Evolutionary conservation across 2,113 vertebrate species (phyloP), one percentile per base, ranked within the genome.

Genomic region (Oenanthe oenanthe): DNA sequence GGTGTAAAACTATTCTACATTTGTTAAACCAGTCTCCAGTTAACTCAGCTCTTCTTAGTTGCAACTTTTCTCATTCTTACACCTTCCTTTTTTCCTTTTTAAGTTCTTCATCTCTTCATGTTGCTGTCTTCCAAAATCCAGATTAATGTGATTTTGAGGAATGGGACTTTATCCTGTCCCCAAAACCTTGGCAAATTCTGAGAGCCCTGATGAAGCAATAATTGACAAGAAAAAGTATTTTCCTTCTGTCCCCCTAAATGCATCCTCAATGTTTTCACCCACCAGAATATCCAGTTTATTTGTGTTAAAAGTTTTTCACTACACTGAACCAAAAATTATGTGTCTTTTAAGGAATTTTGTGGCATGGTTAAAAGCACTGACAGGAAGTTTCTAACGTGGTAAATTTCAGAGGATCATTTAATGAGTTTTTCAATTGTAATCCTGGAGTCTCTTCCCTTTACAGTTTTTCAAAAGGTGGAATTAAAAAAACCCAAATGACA

Each of bases 161-260:
- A 42, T 1, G 34, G 34, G 34, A 36, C 34, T 17, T 32, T 15
- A 9, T 60, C 36, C 34, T 67, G 26, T n/a, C 51, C 63, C 10
- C 26, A 25, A 2, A 29, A 16, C 24, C 1, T 0, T 0, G 2
- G 13, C n/a, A 77, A 26, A 67, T 70, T 48, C 72, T 6, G 24
- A 13, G 10, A 13, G 4, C 1, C 9, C 17, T 31, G 51, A 25
- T 25, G 29, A 34, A 62, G 45, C 22, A 83, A n/a, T 20, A 88
- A 48, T 21, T 31, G 21, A 8, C 26, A 56, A n/a, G n/a, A 32
- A 91, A 91, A 81, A 8, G 29, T 74, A 34, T 38, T 1, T 6
- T 14, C 5, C 18, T 84, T 42, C 56, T 84, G 53, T 17, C 18
- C 50, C 54, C 38, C 7, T 28, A 25, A 75, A 60, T 3, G 1